Evolutionary conservation across 2,113 vertebrate genomes (phyloP).

Genomic region (Cygnus buccinator): DNA sequence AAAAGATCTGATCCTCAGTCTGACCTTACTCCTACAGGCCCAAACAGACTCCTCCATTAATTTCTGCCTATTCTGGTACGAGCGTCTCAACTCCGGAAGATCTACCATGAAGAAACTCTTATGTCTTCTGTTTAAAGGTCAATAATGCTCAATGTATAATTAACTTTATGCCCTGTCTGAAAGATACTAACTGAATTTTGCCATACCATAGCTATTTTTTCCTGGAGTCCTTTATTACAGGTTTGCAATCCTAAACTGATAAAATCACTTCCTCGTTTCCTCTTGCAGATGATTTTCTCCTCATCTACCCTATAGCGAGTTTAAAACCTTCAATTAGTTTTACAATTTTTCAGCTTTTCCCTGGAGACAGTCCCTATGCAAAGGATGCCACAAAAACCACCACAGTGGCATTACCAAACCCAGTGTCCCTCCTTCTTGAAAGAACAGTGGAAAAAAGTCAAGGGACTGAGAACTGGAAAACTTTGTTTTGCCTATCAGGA

Average conservation of each 20-base stretch:
- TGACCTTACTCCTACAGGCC: neutral
- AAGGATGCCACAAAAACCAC: neutral
- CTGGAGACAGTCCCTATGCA: neutral
- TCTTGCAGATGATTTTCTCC: neutral
- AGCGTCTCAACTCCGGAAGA: neutral
- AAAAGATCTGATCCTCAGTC: neutral
- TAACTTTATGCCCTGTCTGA: neutral
- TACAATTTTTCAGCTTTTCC: neutral
- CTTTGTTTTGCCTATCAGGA: neutral
- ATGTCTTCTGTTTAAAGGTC: slow-evolving; percentile 18
- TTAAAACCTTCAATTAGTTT: neutral
- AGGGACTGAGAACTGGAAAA: neutral
- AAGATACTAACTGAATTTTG: neutral
- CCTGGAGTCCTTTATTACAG: neutral
- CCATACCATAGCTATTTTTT: neutral
- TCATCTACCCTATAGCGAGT: neutral
- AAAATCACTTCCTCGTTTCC: neutral
- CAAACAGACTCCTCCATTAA: neutral
- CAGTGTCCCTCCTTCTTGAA: neutral
- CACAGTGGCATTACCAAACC: neutral
- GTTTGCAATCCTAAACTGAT: neutral
- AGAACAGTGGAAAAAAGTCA: neutral
- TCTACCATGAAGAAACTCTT: neutral
- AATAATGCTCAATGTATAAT: neutral
- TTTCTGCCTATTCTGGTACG: neutral